phyloP scores from a whole-genome alignment of 2,888 invertebrate genomes.

The Mystacides longicornis region DNA sequence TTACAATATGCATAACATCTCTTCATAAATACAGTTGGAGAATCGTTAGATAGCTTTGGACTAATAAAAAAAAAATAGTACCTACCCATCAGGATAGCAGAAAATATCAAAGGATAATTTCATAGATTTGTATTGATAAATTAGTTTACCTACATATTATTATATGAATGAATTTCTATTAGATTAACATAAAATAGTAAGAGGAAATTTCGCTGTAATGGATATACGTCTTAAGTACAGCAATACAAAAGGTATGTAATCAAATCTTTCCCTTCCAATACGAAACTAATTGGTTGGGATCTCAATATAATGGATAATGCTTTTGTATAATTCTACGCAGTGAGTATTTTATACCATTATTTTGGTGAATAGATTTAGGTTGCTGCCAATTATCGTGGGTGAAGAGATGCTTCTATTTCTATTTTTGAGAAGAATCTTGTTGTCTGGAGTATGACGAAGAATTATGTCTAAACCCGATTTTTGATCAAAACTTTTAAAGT shows the following conservation, averaged over 20 bases:
- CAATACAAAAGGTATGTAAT: conserved; percentile 16
- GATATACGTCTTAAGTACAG: not conserved
- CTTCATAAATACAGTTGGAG: no score
- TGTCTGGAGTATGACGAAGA: no score
- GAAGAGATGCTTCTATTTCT: no score
- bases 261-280: conserved; percentile 21
- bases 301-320: conserved; percentile 4
- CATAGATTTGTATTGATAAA: no score
- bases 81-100: no score
- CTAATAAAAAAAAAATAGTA: no score
- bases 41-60: no score
- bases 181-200: not conserved
- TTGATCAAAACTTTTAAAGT: no score
- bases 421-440: no score
- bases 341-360: conserved; percentile 19
- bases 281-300: conserved; percentile 15
- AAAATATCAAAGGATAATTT: no score
- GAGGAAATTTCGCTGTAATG: not conserved
- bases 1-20: no score
- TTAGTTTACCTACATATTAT: not conserved
- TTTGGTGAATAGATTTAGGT: not conserved
- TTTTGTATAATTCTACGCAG: not conserved
- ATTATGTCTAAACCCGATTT: no score
- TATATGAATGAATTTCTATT: not conserved
- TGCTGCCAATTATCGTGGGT: not conserved